Evolutionary conservation across 2,888 invertebrate species (phyloP), one percentile per base, ranked within the genome.

Genomic region (Chirona hameri): DNA sequence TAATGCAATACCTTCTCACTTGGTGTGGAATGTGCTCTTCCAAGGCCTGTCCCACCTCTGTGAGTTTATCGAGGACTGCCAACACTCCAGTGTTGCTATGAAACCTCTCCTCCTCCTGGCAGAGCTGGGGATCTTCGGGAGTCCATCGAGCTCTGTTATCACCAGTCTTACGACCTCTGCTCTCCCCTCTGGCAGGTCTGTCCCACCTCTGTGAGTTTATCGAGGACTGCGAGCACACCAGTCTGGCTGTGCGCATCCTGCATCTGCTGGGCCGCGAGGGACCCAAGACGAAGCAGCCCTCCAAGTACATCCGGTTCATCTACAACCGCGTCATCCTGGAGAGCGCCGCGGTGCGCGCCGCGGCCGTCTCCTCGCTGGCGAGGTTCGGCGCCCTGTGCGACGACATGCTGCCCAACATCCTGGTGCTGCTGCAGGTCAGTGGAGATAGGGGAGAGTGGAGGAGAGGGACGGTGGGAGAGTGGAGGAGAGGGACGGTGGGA

Each of bases 11-110:
- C 7, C 39, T 39, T 39, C 39, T 39, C 39, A 39, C 39, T 2
- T 39, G 4, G 39, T 39, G 39, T 2, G 39, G 39, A 39, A 39
- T 39, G 39, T 39, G 4, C 7, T 39, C 39, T 39, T 39, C 4
- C 15, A 76, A 90, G 91, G 91, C 24, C 89, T 99, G 24, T 96
- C 98, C 0, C 98, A 99, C 89, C 90, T 99, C 5, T 99, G 99
- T 87, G 99, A 99, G 89, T 99, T 99, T 87, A 99, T 99, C 86
- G 99, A 99, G 87, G 99, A 99, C 88, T 99, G 99, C 87, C 99
- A 99, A 87, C 99, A 99, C 88, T 95, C 96, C 0, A 95, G 96
- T 83, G 91, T 99, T 85, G 98, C 99, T 5, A 99, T 99, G 0
- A 14, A 18, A 18, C 31, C 46, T 76, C 39, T 15, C 39, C 29